Base-by-base conservation (phyloP, 2,888 invertebrate species). In the Cyrtodaria siliqua region DNA sequence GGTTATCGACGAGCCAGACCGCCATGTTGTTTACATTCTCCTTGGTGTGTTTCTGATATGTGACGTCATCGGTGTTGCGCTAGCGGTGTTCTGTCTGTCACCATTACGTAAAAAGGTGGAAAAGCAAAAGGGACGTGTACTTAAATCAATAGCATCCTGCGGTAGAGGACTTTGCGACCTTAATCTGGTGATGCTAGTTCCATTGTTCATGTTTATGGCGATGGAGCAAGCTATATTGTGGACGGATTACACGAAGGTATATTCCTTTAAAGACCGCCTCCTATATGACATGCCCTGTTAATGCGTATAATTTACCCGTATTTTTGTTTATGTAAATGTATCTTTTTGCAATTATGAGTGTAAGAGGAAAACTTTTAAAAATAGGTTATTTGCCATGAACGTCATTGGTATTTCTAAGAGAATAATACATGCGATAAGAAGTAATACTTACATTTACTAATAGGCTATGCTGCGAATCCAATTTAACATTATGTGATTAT, bases 161-260 rank as follows among this genome's bases (percentile, higher is more conserved):
- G 82, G 87, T 47, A 75, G 55, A 12, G 81, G 80, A 8, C 69
- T 87, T 14, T 29, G 64, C 29, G 83, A 87, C 24, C 57, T 82
- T 1, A 80, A 88, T 20, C 82, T 91, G 56, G 70, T 87, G 6
- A 73, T 91, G 49, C 84, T 92, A 23, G 84, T 89, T 2, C 92
- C 92, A 1, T 78, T 92, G 23, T 88, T 91, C 4, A 73, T 89
- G 70, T 89, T 88, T 62, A 87, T 87, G 66, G 89, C 91, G 2
- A 85, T 91, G 79, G 87, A 90, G 64, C 90, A 91, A 47, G 91
- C 87, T 1, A 87, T 92, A 27, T 69, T 91, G 47, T 85, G 89
- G 71, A 84, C 87, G 9, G 90, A 90, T 56, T 92, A 88, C 63
- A 91, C 91, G 2, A 92, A 91, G 89, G 92, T 92, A 78, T n/a